Conservation (phyloP, 2,797 vertebrate species). For the Gymnopithys bicolor region DNA sequence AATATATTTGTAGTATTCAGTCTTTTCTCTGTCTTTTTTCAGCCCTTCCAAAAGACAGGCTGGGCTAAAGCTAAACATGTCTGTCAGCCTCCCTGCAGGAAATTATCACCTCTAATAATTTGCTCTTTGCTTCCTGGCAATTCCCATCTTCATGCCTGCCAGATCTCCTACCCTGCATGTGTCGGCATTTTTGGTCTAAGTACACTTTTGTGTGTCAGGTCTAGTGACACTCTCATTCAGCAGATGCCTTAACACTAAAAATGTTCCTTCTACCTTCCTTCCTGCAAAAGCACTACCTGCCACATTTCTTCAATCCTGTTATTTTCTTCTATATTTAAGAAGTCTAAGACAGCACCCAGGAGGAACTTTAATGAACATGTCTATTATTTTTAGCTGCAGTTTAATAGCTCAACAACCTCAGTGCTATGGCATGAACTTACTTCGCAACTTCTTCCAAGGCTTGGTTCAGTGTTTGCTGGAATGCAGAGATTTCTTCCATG, state of each 20-base stretch:
- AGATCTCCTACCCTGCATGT: neutral
- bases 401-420: constrained; percentile 1
- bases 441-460: constrained; percentile 93
- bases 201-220: neutral
- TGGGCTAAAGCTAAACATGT: neutral
- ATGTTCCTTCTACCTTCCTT: neutral
- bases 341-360: neutral
- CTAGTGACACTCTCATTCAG: neutral
- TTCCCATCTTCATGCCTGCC: neutral
- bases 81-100: neutral
- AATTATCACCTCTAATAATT: neutral
- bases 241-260: neutral
- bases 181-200: neutral
- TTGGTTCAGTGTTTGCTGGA: constrained; percentile 92
- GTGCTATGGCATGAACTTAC: constrained; percentile 75
- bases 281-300: neutral
- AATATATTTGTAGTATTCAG: neutral
- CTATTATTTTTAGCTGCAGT: constrained; percentile 18
- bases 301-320: neutral
- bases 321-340: constrained; percentile 26
- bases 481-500: constrained; percentile 91
- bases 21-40: neutral
- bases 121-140: neutral
- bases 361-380: neutral
- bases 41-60: neutral